Evolutionary conservation across 2,797 vertebrate genomes (phyloP).

Genomic region (Hyperoplus lanceolatus): DNA sequence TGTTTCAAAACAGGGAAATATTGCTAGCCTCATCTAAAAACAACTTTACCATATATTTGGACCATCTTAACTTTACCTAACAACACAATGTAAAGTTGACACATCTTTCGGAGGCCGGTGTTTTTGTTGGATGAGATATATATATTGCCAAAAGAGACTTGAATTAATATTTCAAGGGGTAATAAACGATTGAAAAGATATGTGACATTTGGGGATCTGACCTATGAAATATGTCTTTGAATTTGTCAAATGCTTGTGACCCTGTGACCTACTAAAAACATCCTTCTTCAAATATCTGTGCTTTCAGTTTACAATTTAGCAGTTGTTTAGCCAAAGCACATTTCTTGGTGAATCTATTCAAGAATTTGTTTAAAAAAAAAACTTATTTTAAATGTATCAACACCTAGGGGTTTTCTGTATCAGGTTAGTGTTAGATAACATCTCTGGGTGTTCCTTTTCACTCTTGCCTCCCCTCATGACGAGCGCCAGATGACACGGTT

Average conservation of each 20-base stretch:
- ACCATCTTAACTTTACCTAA: neutral
- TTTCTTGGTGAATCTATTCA: neutral
- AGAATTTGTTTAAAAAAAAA: no score
- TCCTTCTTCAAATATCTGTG: neutral
- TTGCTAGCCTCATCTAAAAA: neutral
- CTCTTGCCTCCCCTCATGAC: conserved; percentile 3
- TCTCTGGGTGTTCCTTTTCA: conserved; percentile 40
- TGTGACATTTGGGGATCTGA: conserved; percentile 31
- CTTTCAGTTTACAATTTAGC: neutral
- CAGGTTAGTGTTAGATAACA: conserved; percentile 14
- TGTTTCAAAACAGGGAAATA: neutral
- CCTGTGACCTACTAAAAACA: conserved; percentile 36
- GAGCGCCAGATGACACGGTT: conserved; percentile 40
- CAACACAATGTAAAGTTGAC: neutral
- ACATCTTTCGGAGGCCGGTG: neutral
- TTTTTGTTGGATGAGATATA: conserved; percentile 17
- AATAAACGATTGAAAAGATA: conserved; percentile 58
- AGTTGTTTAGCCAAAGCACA: neutral
- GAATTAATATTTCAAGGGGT: conserved; percentile 39
- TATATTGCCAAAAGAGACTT: conserved; percentile 20
- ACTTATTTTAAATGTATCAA: neutral
- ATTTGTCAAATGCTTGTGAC: conserved; percentile 39
- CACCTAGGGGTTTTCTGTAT: neutral
- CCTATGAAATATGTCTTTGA: conserved; percentile 54
- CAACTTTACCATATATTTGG: neutral